Percentiles rank a stretch among this genome's conserved stretches.
Evolutionary conservation across 2,113 vertebrate species (phyloP).

Genomic region (Cygnus buccinator): DNA sequence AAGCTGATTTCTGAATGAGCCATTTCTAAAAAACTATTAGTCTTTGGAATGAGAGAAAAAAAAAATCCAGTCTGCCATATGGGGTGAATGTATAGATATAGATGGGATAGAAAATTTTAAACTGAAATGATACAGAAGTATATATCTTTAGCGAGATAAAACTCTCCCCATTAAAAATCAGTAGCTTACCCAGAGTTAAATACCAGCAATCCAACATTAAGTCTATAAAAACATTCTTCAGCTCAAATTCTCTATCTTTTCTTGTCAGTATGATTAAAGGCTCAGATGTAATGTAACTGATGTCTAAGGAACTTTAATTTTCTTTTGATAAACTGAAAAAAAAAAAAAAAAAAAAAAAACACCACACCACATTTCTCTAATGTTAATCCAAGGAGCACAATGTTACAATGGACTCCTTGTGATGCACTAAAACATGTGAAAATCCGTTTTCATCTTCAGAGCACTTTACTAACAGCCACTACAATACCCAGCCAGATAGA

Average conservation of each 20-base stretch:
- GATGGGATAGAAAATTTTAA: neutral
- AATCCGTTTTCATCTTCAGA: slow-evolving; percentile 65
- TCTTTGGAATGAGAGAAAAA: neutral
- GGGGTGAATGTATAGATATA: neutral
- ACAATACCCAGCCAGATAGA: slow-evolving; percentile 1
- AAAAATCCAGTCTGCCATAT: neutral
- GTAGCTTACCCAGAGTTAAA: slow-evolving; percentile 55
- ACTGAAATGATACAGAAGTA: neutral
- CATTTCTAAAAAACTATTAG: neutral
- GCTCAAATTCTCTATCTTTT: slow-evolving; percentile 58
- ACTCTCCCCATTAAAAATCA: neutral
- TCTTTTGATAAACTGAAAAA: slow-evolving; percentile 71
- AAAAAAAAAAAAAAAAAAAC: neutral
- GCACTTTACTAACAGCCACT: slow-evolving; percentile 18
- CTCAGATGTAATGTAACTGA: slow-evolving; percentile 66
- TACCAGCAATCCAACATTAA: neutral
- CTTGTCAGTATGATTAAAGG: slow-evolving; percentile 76
- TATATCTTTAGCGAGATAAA: neutral
- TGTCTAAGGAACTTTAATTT: slow-evolving; percentile 69
- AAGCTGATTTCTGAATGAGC: neutral
- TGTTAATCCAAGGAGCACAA: slow-evolving; percentile 69
- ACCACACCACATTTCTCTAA: slow-evolving; percentile 58
- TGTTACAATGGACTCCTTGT: slow-evolving; percentile 69
- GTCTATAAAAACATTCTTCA: slow-evolving; percentile 24
- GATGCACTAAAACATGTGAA: slow-evolving; percentile 57